Evolutionary conservation across 2,888 invertebrate species (phyloP).

Genomic region (Diplazon laetatorius): DNA sequence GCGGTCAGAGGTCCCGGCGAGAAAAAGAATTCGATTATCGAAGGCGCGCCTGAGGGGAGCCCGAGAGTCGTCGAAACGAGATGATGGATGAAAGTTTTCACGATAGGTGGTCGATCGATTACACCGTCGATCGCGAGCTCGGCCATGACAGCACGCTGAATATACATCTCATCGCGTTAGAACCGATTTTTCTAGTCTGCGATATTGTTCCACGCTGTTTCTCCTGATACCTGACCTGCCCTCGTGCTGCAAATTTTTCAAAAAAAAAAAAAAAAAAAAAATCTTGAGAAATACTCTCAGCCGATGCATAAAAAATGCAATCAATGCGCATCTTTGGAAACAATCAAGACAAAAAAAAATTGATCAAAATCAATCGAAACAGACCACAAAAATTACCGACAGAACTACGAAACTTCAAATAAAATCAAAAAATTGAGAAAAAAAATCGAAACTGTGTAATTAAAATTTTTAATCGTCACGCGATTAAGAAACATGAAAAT

Average conservation of each 20-base stretch:
- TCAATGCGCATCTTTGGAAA: too few species aligned
- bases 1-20: constrained; percentile 24
- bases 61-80: constrained; percentile 66
- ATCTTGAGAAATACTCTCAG: too few species aligned
- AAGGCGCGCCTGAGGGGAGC: constrained; percentile 44
- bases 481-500: too few species aligned
- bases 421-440: too few species aligned
- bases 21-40: constrained; percentile 66
- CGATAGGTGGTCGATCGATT: constrained; percentile 69
- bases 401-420: too few species aligned
- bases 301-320: too few species aligned
- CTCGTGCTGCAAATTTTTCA: not conserved
- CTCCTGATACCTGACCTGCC: constrained; percentile 40
- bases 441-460: too few species aligned
- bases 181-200: constrained; percentile 55
- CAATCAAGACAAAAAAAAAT: too few species aligned
- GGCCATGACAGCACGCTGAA: constrained; percentile 59
- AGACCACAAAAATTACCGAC: too few species aligned
- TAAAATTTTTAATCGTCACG: too few species aligned
- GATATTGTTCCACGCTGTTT: constrained; percentile 10
- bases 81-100: constrained; percentile 66
- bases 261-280: not conserved
- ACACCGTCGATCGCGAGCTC: constrained; percentile 64
- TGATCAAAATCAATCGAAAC: too few species aligned
- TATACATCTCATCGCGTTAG: constrained; percentile 55